Evolutionary conservation across 2,113 vertebrate genomes (phyloP).

Genomic region (Oostethus manadensis): DNA sequence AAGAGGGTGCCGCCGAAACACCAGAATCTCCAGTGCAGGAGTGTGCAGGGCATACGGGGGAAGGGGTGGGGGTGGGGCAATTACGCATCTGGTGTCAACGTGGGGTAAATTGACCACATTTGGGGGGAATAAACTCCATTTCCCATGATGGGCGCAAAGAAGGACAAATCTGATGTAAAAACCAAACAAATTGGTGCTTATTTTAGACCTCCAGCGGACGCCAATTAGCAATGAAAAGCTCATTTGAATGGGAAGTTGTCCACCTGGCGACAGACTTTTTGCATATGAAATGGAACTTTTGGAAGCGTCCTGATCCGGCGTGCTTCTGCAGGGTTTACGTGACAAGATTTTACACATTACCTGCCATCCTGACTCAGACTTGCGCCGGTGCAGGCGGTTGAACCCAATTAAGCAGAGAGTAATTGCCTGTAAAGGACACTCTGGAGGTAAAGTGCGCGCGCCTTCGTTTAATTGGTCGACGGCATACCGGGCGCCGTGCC

Average conservation of each 20-base stretch:
- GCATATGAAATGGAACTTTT: too few relatives aligned
- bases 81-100: neutral
- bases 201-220: neutral
- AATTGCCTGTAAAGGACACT: slow-evolving; percentile 15
- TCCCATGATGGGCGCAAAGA: neutral
- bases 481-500: neutral
- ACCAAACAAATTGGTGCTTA: neutral
- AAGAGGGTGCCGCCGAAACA: neutral
- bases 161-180: neutral
- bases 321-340: neutral
- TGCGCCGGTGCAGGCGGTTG: neutral
- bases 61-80: too few relatives aligned
- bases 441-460: slow-evolving; percentile 1
- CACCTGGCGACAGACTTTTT: neutral
- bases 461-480: slow-evolving; percentile 10
- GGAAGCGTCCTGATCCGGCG: too few relatives aligned
- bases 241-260: neutral
- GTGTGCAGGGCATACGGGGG: neutral
- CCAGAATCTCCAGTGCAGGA: neutral
- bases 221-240: neutral
- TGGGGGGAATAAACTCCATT: neutral
- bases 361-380: slow-evolving; percentile 1
- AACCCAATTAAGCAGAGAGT: slow-evolving; percentile 13
- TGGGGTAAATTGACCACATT: neutral
- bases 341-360: neutral